Conservation (phyloP, 2,797 vertebrate genomes). For the Galaxias olidus region DNA sequence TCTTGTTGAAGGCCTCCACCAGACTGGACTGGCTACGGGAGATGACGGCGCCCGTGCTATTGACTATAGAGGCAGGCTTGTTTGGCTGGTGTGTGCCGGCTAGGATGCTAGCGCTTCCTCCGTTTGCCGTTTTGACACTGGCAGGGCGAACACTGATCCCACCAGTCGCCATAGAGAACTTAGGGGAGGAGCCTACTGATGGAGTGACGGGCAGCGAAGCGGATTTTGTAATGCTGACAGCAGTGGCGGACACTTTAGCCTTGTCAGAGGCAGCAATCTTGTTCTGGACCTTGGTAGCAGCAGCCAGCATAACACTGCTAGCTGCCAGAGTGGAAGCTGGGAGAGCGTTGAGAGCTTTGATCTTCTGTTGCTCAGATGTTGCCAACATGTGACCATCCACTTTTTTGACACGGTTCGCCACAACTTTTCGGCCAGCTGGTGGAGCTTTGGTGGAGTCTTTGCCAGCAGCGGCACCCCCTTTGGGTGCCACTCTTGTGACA, state of each 20-base stretch:
- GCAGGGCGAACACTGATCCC: constrained; percentile 72
- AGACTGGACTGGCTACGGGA: constrained; percentile 92
- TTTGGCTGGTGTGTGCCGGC: constrained; percentile 70
- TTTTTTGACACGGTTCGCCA: constrained; percentile 65
- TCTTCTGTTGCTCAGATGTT: constrained; percentile 56
- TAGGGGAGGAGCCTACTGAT: constrained; percentile 61
- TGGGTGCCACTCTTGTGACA: constrained; percentile 85
- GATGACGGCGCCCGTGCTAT: constrained; percentile 83
- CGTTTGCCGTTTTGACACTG: constrained; percentile 82
- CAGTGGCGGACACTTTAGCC: constrained; percentile 80
- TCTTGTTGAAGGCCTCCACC: constrained; percentile 96
- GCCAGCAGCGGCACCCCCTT: constrained; percentile 61
- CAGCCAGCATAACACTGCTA: constrained; percentile 94
- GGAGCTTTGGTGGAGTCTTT: constrained; percentile 72
- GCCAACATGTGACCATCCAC: constrained; percentile 57
- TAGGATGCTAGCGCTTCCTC: constrained; percentile 66
- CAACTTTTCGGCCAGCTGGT: constrained; percentile 59
- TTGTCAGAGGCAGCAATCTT: constrained; percentile 80
- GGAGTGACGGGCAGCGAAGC: constrained; percentile 78
- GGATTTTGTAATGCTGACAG: constrained; percentile 81
- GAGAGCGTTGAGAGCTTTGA: constrained; percentile 79
- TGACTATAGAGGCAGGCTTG: constrained; percentile 81
- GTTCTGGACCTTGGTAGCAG: constrained; percentile 93
- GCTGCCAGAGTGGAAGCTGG: constrained; percentile 89
- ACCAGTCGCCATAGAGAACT: constrained; percentile 66